A percentile compares a stretch with the other conserved stretches of the same genome.
phyloP scores from a whole-genome alignment of 2,888 invertebrate species.

The Drosophila subquinaria region DNA sequence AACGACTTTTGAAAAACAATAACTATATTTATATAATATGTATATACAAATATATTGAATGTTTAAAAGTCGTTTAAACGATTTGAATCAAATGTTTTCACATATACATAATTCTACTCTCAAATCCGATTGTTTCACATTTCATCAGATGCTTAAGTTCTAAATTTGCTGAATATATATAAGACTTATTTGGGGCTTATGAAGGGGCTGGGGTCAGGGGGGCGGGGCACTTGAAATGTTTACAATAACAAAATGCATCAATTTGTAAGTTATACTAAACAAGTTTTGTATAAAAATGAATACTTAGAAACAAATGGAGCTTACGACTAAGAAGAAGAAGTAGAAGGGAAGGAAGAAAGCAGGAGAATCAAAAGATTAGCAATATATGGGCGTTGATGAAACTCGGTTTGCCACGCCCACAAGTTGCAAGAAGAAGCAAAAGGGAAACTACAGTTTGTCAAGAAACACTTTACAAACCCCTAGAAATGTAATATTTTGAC shows the following conservation, averaged over 20 bases:
- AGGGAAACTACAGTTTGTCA: no score
- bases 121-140: conserved; percentile 24
- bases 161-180: conserved; percentile 19
- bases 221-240: conserved; percentile 21
- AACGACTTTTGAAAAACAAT: no score
- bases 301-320: conserved; percentile 67
- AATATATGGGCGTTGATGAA: conserved; percentile 19
- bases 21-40: no score
- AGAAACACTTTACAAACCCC: no score
- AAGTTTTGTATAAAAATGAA: conserved; percentile 68
- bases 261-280: conserved; percentile 66
- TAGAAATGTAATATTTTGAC: no score
- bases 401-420: conserved; percentile 42
- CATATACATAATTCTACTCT: conserved; percentile 13
- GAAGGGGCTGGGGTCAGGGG: not conserved
- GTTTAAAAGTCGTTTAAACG: no score
- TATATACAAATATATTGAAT: no score
- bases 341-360: conserved; percentile 4
- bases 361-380: not conserved
- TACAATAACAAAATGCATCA: conserved; percentile 69
- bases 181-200: conserved; percentile 29
- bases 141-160: conserved; percentile 40
- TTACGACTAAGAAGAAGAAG: conserved; percentile 55
- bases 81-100: no score
- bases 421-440: not conserved